These are phyloP conservation scores for Formica selysi DNA, from an alignment of 1,140 invertebrate species.

Conservation along the genomic window DNA sequence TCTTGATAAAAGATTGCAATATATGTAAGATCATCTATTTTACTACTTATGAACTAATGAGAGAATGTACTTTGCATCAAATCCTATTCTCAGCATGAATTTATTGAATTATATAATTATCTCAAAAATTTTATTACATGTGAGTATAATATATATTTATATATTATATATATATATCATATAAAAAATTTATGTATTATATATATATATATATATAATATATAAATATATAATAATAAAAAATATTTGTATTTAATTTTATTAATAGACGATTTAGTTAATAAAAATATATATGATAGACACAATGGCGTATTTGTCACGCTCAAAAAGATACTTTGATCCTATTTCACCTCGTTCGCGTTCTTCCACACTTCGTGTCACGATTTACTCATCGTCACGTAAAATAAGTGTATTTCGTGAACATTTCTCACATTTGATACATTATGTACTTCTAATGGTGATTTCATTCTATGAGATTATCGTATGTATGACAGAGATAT, in stretches of 20 bases:
- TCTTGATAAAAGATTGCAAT: slow-evolving; percentile 9
- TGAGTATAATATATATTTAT: too few relatives aligned
- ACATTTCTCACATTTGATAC: slow-evolving; percentile 53
- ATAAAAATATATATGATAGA: background rate
- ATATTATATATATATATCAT: too few relatives aligned
- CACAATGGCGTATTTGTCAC: slow-evolving; percentile 57
- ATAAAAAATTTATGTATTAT: too few relatives aligned
- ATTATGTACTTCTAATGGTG: slow-evolving; percentile 49
- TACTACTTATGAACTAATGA: slow-evolving; percentile 18
- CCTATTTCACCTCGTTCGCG: slow-evolving; percentile 65
- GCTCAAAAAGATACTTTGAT: slow-evolving; percentile 58
- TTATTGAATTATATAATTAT: background rate
- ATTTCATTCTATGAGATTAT: slow-evolving; percentile 59
- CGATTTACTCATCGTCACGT: slow-evolving; percentile 53
- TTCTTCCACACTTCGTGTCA: slow-evolving; percentile 68
- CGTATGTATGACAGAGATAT: slow-evolving; percentile 51
- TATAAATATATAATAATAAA: background rate
- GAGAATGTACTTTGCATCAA: background rate
- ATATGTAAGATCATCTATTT: slow-evolving; percentile 13
- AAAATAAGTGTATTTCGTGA: slow-evolving; percentile 54
- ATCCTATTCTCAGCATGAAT: background rate
- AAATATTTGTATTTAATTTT: too few relatives aligned
- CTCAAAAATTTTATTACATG: background rate
- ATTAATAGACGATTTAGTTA: background rate
- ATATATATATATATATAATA: too few relatives aligned